These are phyloP conservation scores for Chloroclystis v-ata DNA, from an alignment of 2,888 invertebrate species.

Conservation along the genomic window DNA sequence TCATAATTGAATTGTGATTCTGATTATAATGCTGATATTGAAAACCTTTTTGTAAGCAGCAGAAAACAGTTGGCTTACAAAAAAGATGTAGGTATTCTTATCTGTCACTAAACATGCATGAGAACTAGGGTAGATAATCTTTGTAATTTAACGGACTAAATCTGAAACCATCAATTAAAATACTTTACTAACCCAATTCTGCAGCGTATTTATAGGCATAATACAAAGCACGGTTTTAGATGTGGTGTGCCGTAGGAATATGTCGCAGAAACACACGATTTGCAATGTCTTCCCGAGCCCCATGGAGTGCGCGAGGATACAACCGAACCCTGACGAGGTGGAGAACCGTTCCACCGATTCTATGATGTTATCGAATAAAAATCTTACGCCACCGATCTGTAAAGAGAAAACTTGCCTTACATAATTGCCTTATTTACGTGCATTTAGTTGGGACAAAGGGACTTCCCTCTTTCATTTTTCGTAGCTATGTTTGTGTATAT, in stretches of 20 bases:
- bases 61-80: too few relatives aligned
- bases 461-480: too few relatives aligned
- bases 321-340: conserved; percentile 94
- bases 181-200: conserved; percentile 89
- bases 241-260: conserved; percentile 93
- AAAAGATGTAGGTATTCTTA: too few relatives aligned
- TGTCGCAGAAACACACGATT: conserved; percentile 97
- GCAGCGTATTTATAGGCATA: conserved; percentile 98
- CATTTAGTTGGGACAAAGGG: too few relatives aligned
- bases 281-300: conserved; percentile 99
- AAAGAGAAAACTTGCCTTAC: conserved; percentile 37
- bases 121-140: too few relatives aligned
- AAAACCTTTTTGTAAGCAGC: too few relatives aligned
- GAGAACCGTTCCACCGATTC: conserved; percentile 94
- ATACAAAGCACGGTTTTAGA: conserved; percentile 95
- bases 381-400: conserved; percentile 94
- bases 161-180: neutral
- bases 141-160: too few relatives aligned
- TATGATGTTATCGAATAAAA: conserved; percentile 97
- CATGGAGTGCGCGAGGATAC: conserved; percentile 99
- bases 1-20: too few relatives aligned
- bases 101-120: too few relatives aligned
- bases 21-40: too few relatives aligned
- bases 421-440: too few relatives aligned
- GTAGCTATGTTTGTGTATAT: too few relatives aligned